These are phyloP conservation scores for Drosophila auraria DNA, from an alignment of 1,140 invertebrate species.

Conservation along the genomic window DNA sequence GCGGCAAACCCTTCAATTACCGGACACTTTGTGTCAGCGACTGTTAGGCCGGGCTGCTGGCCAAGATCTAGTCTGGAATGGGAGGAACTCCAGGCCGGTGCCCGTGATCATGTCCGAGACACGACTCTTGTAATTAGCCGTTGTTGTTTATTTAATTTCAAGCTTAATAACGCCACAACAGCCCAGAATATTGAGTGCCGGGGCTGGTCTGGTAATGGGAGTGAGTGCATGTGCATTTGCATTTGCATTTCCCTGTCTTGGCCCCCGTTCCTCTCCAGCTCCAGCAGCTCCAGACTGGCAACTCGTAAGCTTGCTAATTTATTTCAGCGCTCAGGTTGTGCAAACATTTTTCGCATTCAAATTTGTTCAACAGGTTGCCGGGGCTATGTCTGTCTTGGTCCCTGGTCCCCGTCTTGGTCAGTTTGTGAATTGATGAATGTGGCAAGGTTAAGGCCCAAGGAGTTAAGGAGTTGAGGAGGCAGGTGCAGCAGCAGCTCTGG, in stretches of 20 bases:
- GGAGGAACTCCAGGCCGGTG: not conserved
- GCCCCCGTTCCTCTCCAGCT: not conserved
- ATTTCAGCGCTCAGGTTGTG: conserved; percentile 59
- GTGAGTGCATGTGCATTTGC: conserved; percentile 35
- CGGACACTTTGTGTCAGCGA: conserved; percentile 72
- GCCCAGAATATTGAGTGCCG: conserved; percentile 23
- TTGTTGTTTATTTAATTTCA: conserved; percentile 72
- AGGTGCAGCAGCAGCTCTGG: not conserved
- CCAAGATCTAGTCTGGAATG: not conserved
- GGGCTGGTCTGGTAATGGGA: not conserved
- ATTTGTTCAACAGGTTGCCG: conserved; percentile 61
- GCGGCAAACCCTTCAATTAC: conserved; percentile 65
- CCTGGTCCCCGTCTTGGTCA: conserved; percentile 8
- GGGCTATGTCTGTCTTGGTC: conserved; percentile 15
- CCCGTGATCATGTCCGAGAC: conserved; percentile 27
- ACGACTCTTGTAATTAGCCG: conserved; percentile 66
- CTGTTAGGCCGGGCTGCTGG: conserved; percentile 41
- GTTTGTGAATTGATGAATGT: conserved; percentile 32
- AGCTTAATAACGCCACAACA: conserved; percentile 47
- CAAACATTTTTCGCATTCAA: conserved; percentile 59
- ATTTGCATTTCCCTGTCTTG: conserved; percentile 31
- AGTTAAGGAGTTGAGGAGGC: not conserved
- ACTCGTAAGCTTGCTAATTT: conserved; percentile 58
- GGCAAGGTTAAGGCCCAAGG: conserved; percentile 38
- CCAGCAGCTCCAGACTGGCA: not conserved